Evolutionary conservation across 2,888 invertebrate species (phyloP).

Genomic region (Sphaerophoria rueppellii): DNA sequence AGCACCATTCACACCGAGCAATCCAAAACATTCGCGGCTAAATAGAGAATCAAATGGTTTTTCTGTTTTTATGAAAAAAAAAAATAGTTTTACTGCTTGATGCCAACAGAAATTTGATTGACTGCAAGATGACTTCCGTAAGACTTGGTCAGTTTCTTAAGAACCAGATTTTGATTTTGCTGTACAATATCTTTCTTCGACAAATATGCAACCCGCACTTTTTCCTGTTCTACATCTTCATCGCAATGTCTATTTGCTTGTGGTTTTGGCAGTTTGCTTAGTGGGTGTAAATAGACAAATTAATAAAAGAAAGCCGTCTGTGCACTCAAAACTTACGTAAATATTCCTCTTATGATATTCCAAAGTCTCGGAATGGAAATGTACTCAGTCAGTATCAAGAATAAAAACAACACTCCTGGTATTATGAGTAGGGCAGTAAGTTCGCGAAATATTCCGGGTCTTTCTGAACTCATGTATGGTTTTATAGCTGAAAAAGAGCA

Average conservation of each 20-base stretch:
- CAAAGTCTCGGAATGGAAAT: constrained; percentile 73
- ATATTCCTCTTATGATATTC: constrained; percentile 42
- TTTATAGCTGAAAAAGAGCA: constrained; percentile 74
- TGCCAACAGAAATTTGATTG: constrained; percentile 86
- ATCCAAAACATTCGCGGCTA: constrained; percentile 81
- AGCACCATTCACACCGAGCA: constrained; percentile 93
- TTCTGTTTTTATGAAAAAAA: background rate
- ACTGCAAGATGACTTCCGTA: constrained; percentile 91
- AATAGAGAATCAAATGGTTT: background rate
- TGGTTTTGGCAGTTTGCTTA: constrained; percentile 77
- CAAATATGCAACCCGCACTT: constrained; percentile 82
- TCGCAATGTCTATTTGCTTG: constrained; percentile 82
- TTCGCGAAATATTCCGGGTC: constrained; percentile 88
- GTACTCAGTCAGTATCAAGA: constrained; percentile 86
- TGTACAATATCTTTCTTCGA: constrained; percentile 79
- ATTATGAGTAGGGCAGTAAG: constrained; percentile 84
- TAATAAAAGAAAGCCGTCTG: background rate
- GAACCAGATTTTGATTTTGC: constrained; percentile 83
- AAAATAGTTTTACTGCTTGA: constrained; percentile 78
- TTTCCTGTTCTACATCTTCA: constrained; percentile 85
- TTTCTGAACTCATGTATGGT: constrained; percentile 86
- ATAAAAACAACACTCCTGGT: constrained; percentile 84
- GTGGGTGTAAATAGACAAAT: background rate
- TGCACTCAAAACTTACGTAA: constrained; percentile 31
- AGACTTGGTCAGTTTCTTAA: constrained; percentile 88